phyloP scores from a whole-genome alignment of 2,888 invertebrate genomes.

The Nomada ferruginata region DNA sequence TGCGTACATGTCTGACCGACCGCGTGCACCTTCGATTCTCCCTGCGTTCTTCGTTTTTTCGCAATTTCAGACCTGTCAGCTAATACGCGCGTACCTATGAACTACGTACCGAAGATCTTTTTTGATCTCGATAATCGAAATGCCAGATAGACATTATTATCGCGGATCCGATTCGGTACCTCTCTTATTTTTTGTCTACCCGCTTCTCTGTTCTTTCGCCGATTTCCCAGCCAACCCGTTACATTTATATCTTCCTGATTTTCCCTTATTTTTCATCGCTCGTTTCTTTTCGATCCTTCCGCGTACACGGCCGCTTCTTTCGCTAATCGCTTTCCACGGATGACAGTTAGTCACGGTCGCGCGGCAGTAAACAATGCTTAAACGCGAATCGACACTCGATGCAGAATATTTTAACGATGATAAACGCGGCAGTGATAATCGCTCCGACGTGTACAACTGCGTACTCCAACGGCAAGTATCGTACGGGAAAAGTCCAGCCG shows the following conservation, averaged over 20 bases:
- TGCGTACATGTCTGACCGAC: constrained; percentile 36
- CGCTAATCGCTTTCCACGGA: constrained; percentile 3
- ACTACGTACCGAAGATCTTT: constrained; percentile 44
- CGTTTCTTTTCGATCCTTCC: not conserved
- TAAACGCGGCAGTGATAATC: constrained; percentile 43
- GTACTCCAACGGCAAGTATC: constrained; percentile 16
- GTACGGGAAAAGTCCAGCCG: not conserved
- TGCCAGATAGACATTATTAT: constrained; percentile 36
- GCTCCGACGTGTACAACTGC: not conserved
- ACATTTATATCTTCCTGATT: constrained; percentile 19
- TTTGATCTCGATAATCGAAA: constrained; percentile 54
- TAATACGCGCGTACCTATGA: constrained; percentile 44
- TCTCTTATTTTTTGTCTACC: not conserved
- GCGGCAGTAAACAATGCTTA: constrained; percentile 44
- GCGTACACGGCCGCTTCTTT: not conserved
- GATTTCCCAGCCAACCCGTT: not conserved
- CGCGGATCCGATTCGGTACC: constrained; percentile 21
- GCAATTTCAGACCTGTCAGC: constrained; percentile 60
- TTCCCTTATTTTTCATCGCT: not conserved
- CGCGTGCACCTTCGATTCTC: not conserved
- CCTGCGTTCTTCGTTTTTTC: constrained; percentile 47
- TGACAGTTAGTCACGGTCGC: constrained; percentile 36
- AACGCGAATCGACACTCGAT: constrained; percentile 43
- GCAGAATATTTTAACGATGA: constrained; percentile 57
- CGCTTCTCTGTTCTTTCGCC: not conserved